Evolutionary conservation across 2,888 invertebrate genomes (phyloP).

Genomic region (Leucophora obtusa): DNA sequence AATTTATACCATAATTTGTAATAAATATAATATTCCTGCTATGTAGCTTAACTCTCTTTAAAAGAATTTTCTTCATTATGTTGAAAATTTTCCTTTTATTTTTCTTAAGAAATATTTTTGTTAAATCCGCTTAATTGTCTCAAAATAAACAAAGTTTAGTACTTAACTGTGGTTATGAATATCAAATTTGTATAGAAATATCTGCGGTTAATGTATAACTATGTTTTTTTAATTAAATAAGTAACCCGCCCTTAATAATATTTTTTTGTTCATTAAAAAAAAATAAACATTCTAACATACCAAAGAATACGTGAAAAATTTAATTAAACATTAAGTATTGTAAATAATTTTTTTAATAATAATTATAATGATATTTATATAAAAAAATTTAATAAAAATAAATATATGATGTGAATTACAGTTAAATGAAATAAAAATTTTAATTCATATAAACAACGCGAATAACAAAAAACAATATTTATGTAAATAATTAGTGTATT

Average conservation of each 20-base stretch:
- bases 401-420: background rate
- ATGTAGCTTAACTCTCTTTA: background rate
- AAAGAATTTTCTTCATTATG: background rate
- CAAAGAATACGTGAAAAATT: constrained; percentile 53
- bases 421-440: background rate
- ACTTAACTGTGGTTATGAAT: too few species aligned
- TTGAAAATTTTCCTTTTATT: background rate
- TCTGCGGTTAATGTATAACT: too few species aligned
- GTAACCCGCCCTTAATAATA: too few species aligned
- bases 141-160: too few species aligned
- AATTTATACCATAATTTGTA: constrained; percentile 2
- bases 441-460: background rate
- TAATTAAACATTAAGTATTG: constrained; percentile 41
- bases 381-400: background rate
- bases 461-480: background rate
- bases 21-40: background rate
- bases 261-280: background rate
- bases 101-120: background rate
- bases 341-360: constrained; percentile 35
- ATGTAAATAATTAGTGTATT: constrained; percentile 28
- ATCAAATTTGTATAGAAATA: too few species aligned
- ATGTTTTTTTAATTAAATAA: too few species aligned
- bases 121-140: background rate
- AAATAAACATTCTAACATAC: constrained; percentile 34
- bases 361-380: background rate